Evolutionary conservation across 2,113 vertebrate genomes (phyloP).

Genomic region (Gavia stellata): DNA sequence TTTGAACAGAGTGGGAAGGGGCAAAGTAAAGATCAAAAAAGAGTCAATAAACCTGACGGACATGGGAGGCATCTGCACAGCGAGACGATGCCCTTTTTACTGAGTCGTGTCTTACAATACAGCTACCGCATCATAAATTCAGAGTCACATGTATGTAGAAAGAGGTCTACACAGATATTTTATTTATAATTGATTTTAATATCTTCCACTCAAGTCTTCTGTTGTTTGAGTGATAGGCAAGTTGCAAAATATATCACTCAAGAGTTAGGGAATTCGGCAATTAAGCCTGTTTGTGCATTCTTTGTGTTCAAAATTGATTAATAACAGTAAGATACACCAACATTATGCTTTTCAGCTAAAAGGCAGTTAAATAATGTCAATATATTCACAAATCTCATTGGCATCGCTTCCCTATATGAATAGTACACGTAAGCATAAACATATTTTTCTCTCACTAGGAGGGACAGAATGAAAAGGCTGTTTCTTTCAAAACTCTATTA

Average conservation of each 20-base stretch:
- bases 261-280: not conserved
- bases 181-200: constrained; percentile 36
- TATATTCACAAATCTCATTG: constrained; percentile 36
- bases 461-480: not conserved
- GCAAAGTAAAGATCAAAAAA: not conserved
- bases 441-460: not conserved
- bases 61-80: not conserved
- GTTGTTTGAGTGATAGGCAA: constrained; percentile 42
- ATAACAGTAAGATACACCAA: constrained; percentile 23
- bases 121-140: not conserved
- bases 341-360: not conserved
- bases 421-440: not conserved
- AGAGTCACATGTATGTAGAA: not conserved
- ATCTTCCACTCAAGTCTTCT: constrained; percentile 21
- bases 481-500: constrained; percentile 1
- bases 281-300: constrained; percentile 34
- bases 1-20: not conserved
- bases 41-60: not conserved
- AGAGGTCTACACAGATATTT: not conserved
- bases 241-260: constrained; percentile 54
- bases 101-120: not conserved
- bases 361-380: constrained; percentile 27
- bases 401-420: not conserved
- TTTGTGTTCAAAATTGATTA: constrained; percentile 52
- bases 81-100: not conserved